A percentile compares a stretch with the other conserved stretches of the same genome.
Evolutionary conservation across 2,797 vertebrate genomes (phyloP).

Genomic region (Phataginus tricuspis): DNA sequence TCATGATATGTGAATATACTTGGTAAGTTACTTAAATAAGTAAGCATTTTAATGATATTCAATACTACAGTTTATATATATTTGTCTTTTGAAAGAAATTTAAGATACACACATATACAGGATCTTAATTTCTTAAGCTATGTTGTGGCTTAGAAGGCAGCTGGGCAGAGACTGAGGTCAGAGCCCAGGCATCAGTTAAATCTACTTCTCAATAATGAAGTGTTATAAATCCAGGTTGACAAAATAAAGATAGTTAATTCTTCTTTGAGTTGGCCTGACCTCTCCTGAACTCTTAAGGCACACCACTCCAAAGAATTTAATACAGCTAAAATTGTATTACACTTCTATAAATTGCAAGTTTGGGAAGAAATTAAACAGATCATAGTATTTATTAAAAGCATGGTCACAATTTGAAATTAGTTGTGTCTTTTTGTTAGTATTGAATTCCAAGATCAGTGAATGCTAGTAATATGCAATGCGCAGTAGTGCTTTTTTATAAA

Average conservation of each 20-base stretch:
- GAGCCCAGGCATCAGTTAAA: not conserved
- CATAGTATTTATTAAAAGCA: not conserved
- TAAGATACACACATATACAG: not conserved
- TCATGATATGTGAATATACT: not conserved
- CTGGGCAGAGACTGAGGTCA: slow-evolving; percentile 13
- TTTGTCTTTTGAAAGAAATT: not conserved
- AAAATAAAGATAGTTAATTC: not conserved
- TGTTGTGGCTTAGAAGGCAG: not conserved
- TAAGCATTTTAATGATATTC: not conserved
- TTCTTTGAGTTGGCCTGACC: not conserved
- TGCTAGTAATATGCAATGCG: not conserved
- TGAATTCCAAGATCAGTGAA: slow-evolving; percentile 9
- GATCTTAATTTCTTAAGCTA: not conserved
- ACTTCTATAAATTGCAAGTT: not conserved
- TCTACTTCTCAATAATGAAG: slow-evolving; percentile 4
- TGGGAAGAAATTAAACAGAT: not conserved
- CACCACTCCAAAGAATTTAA: not conserved
- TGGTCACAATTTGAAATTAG: not conserved
- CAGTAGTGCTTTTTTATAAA: not conserved
- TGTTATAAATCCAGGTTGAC: slow-evolving; percentile 37
- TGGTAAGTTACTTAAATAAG: not conserved
- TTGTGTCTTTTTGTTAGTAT: not conserved
- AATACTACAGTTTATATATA: not conserved
- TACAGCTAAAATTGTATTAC: not conserved
- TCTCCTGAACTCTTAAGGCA: not conserved